Base-by-base conservation (phyloP, 37 sponge, comb jelly and placozoan genomes). In the Geodia barretti region DNA sequence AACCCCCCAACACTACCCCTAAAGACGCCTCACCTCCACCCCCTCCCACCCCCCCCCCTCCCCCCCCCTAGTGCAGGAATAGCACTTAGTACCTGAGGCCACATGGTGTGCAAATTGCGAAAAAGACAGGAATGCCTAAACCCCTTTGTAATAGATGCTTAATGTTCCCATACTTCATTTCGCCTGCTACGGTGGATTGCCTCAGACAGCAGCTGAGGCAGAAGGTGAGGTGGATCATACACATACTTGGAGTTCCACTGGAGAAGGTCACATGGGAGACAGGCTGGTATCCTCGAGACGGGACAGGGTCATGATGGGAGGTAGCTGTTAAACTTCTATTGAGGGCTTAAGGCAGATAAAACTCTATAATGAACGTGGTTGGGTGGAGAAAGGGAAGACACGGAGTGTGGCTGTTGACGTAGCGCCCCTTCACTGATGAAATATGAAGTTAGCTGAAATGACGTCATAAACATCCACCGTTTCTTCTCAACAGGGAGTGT, bases 301-400 rank as follows among this genome's bases (percentile, higher is more conserved):
- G 19, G 60, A 58, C 60, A 58, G 11, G 11, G n/a, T 3, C 64
- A 62, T 28, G n/a, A 28, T 1, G n/a, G n/a, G n/a, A 28, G 7
- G 4, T 5, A 28, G 21, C 2, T 38, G 3, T n/a, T n/a, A n/a
- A n/a, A n/a, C n/a, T n/a, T n/a, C n/a, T n/a, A n/a, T n/a, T n/a
- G n/a, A n/a, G n/a, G n/a, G n/a, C n/a, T n/a, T n/a, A n/a, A n/a
- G n/a, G n/a, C n/a, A n/a, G n/a, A n/a, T n/a, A n/a, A n/a, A n/a
- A n/a, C n/a, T n/a, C n/a, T n/a, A 3, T 41, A 32, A 3, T 59
- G 60, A 61, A 21, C 32, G 77, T 60, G 77, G n/a, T 76, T 25
- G 77, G 77, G 29, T 61, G 77, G 5, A 58, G 20, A 3, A 76
- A 31, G 33, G 77, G 77, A 58, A 60, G 62, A 42, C 62, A 60